These are phyloP conservation scores for Belonocnema kinseyi DNA, from an alignment of 1,140 invertebrate genomes.

Conservation along the genomic window DNA sequence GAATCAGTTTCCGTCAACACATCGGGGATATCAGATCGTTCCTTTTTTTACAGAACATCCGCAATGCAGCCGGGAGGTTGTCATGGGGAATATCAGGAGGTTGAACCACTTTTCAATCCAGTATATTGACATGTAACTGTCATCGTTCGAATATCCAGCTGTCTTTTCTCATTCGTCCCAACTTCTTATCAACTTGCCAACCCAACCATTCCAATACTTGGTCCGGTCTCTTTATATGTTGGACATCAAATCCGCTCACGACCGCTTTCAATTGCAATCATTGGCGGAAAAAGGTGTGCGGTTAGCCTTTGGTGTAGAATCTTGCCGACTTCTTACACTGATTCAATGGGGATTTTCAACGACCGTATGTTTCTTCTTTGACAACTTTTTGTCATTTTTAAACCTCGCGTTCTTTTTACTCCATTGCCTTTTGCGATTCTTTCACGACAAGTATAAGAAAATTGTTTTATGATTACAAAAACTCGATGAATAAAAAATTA, in stretches of 20 bases:
- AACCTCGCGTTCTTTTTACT: conserved; percentile 25
- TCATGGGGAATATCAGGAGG: conserved; percentile 35
- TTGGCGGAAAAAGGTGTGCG: conserved; percentile 64
- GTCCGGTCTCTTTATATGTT: conserved; percentile 35
- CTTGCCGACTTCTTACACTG: conserved; percentile 37
- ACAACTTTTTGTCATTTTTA: not conserved
- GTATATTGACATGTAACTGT: conserved; percentile 75
- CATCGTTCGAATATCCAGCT: conserved; percentile 57
- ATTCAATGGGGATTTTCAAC: conserved; percentile 4
- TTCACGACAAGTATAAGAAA: conserved; percentile 24
- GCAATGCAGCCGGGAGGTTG: conserved; percentile 27
- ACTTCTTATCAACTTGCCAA: conserved; percentile 55
- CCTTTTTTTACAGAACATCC: not conserved
- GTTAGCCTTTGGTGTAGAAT: conserved; percentile 37
- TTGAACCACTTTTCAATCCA: conserved; percentile 63
- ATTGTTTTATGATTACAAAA: conserved; percentile 14
- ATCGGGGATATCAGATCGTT: conserved; percentile 21
- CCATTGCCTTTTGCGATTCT: conserved; percentile 16
- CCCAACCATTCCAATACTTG: conserved; percentile 43
- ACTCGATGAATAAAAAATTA: conserved; percentile 11
- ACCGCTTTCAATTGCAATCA: conserved; percentile 67
- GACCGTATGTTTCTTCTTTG: conserved; percentile 23
- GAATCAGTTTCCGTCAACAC: conserved; percentile 44
- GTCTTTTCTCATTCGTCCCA: conserved; percentile 51
- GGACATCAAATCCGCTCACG: conserved; percentile 60